phyloP scores from a whole-genome alignment of 2,888 invertebrate species.

The Agrotis puta region DNA sequence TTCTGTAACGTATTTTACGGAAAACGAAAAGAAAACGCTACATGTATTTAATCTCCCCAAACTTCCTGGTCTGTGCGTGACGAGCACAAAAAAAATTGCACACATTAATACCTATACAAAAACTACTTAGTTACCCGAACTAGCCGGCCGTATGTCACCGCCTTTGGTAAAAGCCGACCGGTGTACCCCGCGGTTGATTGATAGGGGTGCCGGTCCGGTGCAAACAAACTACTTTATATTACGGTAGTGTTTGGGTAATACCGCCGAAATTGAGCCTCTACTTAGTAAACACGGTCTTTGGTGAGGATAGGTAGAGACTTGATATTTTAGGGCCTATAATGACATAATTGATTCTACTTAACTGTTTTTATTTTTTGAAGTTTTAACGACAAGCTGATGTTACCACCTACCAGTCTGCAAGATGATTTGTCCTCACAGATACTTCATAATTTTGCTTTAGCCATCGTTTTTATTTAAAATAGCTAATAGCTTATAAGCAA shows the following conservation, averaged over 20 bases:
- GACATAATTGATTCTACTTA: too few relatives aligned
- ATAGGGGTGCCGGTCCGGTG: conserved; percentile 51
- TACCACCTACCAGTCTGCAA: too few relatives aligned
- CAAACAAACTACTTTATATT: conserved; percentile 50
- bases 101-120: conserved; percentile 15
- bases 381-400: too few relatives aligned
- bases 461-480: too few relatives aligned
- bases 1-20: too few relatives aligned
- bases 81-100: not conserved
- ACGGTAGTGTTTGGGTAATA: conserved; percentile 31
- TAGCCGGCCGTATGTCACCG: conserved; percentile 24
- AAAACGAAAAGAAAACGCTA: too few relatives aligned
- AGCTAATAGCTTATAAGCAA: too few relatives aligned
- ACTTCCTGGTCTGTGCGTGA: not conserved
- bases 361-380: too few relatives aligned
- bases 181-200: conserved; percentile 68
- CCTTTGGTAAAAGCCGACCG: conserved; percentile 61
- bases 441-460: too few relatives aligned
- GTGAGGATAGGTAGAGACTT: not conserved
- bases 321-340: not conserved
- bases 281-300: conserved; percentile 28
- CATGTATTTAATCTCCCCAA: too few relatives aligned
- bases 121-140: not conserved
- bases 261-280: conserved; percentile 29
- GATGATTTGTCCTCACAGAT: too few relatives aligned